Conservation (phyloP, 2,888 invertebrate genomes). For the Ferrisia virgata region DNA sequence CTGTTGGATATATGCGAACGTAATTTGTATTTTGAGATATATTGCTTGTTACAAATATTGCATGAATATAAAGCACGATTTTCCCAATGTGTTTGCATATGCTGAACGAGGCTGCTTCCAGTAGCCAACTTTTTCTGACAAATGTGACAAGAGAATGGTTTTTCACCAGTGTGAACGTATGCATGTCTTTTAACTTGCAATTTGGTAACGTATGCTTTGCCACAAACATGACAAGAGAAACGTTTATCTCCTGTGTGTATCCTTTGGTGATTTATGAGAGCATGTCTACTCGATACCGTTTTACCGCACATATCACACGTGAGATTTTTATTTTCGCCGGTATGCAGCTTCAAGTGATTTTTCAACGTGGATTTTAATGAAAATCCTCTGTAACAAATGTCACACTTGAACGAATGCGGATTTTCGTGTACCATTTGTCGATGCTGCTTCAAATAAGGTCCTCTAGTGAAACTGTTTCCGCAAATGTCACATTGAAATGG, state of each 20-base stretch:
- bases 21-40: slow-evolving; percentile 38
- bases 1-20: not conserved
- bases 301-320: slow-evolving; percentile 38
- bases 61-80: slow-evolving; percentile 12
- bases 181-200: slow-evolving; percentile 27
- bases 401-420: slow-evolving; percentile 38
- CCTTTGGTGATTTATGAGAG: slow-evolving; percentile 33
- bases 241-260: slow-evolving; percentile 29
- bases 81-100: slow-evolving; percentile 38
- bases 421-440: slow-evolving; percentile 32
- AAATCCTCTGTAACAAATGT: slow-evolving; percentile 28
- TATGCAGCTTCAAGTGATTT: slow-evolving; percentile 37
- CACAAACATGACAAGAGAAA: slow-evolving; percentile 32
- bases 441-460: slow-evolving; percentile 37
- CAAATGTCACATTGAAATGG: slow-evolving; percentile 42
- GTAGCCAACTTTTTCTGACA: slow-evolving; percentile 31
- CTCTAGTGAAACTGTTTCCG: slow-evolving; percentile 36
- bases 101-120: slow-evolving; percentile 5
- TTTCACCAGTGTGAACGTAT: slow-evolving; percentile 2
- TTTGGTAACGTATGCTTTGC: slow-evolving; percentile 36
- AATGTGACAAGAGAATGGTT: slow-evolving; percentile 11
- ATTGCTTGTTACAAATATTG: slow-evolving; percentile 20
- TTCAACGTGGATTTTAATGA: slow-evolving; percentile 35
- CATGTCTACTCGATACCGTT: slow-evolving; percentile 11
- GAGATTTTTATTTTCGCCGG: slow-evolving; percentile 20